These are phyloP conservation scores for Opisthocomus hoazin DNA, from an alignment of 2,113 vertebrate species.

Conservation along the genomic window DNA sequence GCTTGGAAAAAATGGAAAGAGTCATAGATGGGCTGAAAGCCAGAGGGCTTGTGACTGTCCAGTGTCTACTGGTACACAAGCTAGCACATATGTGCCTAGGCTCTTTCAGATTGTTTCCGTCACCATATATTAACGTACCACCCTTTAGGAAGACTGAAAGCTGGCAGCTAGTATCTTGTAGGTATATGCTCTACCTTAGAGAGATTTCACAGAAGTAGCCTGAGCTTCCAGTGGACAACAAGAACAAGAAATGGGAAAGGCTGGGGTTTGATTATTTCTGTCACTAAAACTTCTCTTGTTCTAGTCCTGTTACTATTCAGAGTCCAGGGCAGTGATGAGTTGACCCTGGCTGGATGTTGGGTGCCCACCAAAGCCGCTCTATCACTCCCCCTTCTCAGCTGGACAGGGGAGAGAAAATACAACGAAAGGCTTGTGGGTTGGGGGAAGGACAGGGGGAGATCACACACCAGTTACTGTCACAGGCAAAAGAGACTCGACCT, in stretches of 20 bases:
- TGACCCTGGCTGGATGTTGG: too few relatives aligned
- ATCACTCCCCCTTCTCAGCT: too few relatives aligned
- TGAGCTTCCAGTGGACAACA: background rate
- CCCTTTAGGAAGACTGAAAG: background rate
- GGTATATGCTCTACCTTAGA: background rate
- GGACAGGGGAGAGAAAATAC: too few relatives aligned
- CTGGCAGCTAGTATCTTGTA: background rate
- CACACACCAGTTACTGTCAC: too few relatives aligned
- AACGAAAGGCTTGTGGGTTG: too few relatives aligned
- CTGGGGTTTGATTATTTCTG: background rate
- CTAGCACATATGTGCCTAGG: background rate
- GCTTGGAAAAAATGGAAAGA: background rate
- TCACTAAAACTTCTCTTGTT: background rate
- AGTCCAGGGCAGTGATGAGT: too few relatives aligned
- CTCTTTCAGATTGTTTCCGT: background rate
- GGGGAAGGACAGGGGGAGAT: too few relatives aligned
- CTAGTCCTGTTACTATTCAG: background rate
- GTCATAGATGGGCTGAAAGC: background rate
- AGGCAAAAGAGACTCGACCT: too few relatives aligned
- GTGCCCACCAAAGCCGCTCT: too few relatives aligned
- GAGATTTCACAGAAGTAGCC: background rate
- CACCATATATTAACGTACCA: background rate
- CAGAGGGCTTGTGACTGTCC: background rate
- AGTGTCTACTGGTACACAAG: background rate
- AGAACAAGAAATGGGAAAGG: background rate